Evolutionary conservation across 2,888 invertebrate species (phyloP), one percentile per base, ranked within the genome.

Genomic region (Rapana venosa): DNA sequence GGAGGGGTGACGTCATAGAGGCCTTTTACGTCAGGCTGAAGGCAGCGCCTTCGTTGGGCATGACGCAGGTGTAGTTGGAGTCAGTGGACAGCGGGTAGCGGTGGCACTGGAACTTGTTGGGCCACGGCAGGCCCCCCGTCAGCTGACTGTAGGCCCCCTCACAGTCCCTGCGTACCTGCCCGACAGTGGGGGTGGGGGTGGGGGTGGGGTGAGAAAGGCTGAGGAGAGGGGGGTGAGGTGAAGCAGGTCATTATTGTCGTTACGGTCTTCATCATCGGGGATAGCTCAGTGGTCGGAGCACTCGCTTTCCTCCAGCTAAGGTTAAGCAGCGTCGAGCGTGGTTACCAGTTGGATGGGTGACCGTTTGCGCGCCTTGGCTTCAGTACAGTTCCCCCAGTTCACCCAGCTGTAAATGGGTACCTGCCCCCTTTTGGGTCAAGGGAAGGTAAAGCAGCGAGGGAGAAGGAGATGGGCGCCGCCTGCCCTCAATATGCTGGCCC

Each of bases 51-150:
- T 94, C 94, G 13, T 84, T 90, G 0, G 94, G 94, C 90, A 93
- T 92, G 32, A 92, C 92, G 84, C 94, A 94, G 0, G 87, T 81
- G 20, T 89, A 85, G 84, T 90, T 85, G 8, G 32, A n/a, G 87
- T 87, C 89, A 30, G 86, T 30, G 70, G 77, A 87, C 32, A 90
- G 86, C 22, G 94, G 93, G 88, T 92, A 95, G 2, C 94, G 92
- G 87, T 94, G 94, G 90, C 95, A 95, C 87, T 95, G 95, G 47
- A 95, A 92, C 91, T 95, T 95, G 87, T 93, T 93, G 26, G 94
- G 94, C 95, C 95, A 95, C 15, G 93, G 93, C 1, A 95, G 91
- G 0, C 94, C 94, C 4, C 92, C 91, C 30, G 93, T 92, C 47
- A 92, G 81, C 32, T 91, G 88, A 17, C 87, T 79, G 84, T 93